These are phyloP conservation scores for Labroides dimidiatus DNA, from an alignment of 2,797 vertebrate genomes.

Conservation along the genomic window DNA sequence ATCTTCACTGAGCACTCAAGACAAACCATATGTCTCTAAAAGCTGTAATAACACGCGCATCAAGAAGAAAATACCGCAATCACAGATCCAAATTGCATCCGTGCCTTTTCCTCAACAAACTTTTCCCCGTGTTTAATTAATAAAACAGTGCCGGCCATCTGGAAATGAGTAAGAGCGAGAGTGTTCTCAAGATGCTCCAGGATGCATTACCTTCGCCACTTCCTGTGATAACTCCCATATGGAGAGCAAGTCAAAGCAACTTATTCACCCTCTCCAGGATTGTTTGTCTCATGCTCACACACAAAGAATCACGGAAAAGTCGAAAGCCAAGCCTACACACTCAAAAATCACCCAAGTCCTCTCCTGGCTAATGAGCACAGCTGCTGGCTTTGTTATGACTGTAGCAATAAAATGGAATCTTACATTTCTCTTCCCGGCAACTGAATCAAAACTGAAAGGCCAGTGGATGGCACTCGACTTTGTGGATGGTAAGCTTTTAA, in stretches of 20 bases:
- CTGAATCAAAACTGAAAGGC: conserved; percentile 62
- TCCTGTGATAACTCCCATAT: conserved; percentile 76
- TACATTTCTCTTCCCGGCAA: conserved; percentile 53
- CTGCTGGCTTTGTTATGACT: conserved; percentile 79
- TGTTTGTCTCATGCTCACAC: conserved; percentile 63
- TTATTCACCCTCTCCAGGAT: conserved; percentile 54
- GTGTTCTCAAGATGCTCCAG: conserved; percentile 69
- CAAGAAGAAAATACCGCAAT: conserved; percentile 75
- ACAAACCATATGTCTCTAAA: conserved; percentile 59
- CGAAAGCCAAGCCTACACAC: conserved; percentile 41
- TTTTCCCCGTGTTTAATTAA: conserved; percentile 75
- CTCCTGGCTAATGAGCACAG: conserved; percentile 79
- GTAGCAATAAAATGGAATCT: conserved; percentile 39
- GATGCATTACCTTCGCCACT: conserved; percentile 73
- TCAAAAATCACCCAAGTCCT: conserved; percentile 61
- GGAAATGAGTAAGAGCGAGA: conserved; percentile 77
- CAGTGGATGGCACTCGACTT: conserved; percentile 58
- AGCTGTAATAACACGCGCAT: conserved; percentile 74
- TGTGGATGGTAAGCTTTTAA: conserved; percentile 68
- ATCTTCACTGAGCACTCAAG: conserved; percentile 51
- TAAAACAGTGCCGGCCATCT: conserved; percentile 79
- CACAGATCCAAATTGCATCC: conserved; percentile 74
- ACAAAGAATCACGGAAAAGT: conserved; percentile 36
- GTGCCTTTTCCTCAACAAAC: conserved; percentile 75
- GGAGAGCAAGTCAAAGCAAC: conserved; percentile 48